phyloP scores from a whole-genome alignment of 2,888 invertebrate genomes.

The Fabriciana adippe region DNA sequence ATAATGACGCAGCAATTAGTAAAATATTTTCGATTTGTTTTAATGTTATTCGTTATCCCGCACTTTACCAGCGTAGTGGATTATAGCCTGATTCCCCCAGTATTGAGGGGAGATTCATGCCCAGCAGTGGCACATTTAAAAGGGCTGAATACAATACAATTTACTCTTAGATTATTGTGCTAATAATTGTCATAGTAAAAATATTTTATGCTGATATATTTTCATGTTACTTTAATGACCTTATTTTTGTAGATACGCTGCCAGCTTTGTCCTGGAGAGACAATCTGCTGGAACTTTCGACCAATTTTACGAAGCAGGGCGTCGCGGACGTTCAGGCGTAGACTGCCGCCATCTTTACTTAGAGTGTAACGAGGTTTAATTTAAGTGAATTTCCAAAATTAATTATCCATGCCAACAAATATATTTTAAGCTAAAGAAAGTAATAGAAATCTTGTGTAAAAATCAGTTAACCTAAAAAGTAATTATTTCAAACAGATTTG shows the following conservation, averaged over 20 bases:
- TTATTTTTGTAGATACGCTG: conserved; percentile 86
- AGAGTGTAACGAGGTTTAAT: conserved; percentile 94
- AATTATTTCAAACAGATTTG: background rate
- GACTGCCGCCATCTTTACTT: conserved; percentile 93
- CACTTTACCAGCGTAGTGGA: too few species aligned
- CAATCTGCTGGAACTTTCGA: conserved; percentile 89
- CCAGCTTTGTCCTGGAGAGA: conserved; percentile 91
- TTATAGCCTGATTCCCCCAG: too few species aligned
- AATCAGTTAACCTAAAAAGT: background rate
- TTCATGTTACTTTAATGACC: background rate
- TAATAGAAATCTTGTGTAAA: conserved; percentile 5
- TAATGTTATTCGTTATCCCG: background rate
- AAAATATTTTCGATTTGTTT: too few species aligned
- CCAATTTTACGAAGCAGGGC: conserved; percentile 91
- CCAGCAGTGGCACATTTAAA: too few species aligned
- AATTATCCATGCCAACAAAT: conserved; percentile 38
- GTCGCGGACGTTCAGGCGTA: conserved; percentile 92
- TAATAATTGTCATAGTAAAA: background rate
- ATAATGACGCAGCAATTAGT: too few species aligned
- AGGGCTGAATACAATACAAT: too few species aligned
- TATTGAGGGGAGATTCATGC: too few species aligned
- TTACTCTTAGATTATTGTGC: too few species aligned
- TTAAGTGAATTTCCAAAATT: conserved; percentile 32
- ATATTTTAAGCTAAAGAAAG: conserved; percentile 26
- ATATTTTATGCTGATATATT: background rate